A percentile compares a stretch with the other conserved stretches of the same genome.
Conservation (phyloP, 1,140 invertebrate genomes). For the Bombus ignitus region DNA sequence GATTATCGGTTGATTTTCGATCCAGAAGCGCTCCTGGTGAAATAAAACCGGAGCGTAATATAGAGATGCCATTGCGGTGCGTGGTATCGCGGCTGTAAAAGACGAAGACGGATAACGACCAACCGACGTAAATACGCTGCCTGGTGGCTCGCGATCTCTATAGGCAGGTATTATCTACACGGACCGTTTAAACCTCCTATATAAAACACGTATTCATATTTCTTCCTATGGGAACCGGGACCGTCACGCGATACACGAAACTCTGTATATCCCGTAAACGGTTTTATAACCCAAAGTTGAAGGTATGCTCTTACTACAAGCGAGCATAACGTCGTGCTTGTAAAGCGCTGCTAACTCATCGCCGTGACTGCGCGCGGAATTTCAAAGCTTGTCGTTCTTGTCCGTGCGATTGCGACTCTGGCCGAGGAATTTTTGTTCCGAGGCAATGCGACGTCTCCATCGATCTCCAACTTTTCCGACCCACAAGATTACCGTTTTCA, state of each 20-base stretch:
- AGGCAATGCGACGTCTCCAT: neutral
- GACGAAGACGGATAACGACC: conserved; percentile 65
- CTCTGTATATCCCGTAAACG: conserved; percentile 74
- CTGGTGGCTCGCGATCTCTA: conserved; percentile 21
- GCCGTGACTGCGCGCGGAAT: neutral
- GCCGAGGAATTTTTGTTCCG: neutral
- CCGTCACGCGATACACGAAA: conserved; percentile 62
- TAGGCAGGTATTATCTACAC: conserved; percentile 65
- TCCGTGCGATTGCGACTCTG: conserved; percentile 14
- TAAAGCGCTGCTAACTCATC: conserved; percentile 47
- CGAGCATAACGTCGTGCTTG: conserved; percentile 57
- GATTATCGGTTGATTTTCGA: conserved; percentile 46
- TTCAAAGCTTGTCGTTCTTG: neutral
- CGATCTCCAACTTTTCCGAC: neutral
- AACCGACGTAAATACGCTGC: conserved; percentile 51
- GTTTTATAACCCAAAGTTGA: conserved; percentile 73
- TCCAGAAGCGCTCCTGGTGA: neutral
- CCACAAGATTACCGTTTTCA: neutral
- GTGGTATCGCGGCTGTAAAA: conserved; percentile 43
- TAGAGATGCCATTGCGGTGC: conserved; percentile 49
- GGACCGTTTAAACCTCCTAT: conserved; percentile 70
- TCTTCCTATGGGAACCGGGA: conserved; percentile 56
- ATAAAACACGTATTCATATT: conserved; percentile 77
- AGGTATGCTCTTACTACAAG: conserved; percentile 56
- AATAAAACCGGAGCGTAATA: conserved; percentile 40